Evolutionary conservation across 2,797 vertebrate species (phyloP), one percentile per base, ranked within the genome.

Genomic region (Gymnopithys bicolor): DNA sequence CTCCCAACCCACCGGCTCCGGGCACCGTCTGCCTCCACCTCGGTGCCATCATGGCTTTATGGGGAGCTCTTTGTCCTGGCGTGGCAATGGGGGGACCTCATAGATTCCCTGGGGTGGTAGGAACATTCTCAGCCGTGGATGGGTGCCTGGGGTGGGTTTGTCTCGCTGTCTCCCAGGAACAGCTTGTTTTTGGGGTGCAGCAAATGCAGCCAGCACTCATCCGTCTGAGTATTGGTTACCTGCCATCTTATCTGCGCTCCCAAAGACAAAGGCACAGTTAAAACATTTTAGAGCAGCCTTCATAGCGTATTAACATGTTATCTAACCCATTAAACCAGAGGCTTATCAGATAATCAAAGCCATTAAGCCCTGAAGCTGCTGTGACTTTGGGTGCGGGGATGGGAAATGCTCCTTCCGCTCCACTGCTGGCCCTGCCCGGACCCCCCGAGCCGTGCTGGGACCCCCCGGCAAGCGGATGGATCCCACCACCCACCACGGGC

Each of bases 311-410:
- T 98, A 97, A 93, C 97, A 89, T 96, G 91, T 97, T 98, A 98
- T 98, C 98, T 97, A 77, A 77, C 91, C 98, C 97, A 98, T 98
- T 98, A 98, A 97, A 97, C 94, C 46, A 49, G 95, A 84, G 33
- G 71, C 96, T 97, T 98, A 98, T 98, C 98, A 96, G 97, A 97
- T 97, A 90, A 97, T 97, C 97, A 32, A 81, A 96, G 97, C 97
- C 97, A 98, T 98, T 98, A 98, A 96, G 94, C 94, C 97, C 96
- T 94, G 91, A 92, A 96, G 95, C 96, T 83, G 96, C 96, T 94
- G 48, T 18, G 32, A 90, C 75, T 96, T 91, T 91, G 96, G 97
- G 96, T 95, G 94, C 51, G n/a, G 96, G 97, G 97, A 98, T 97
- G 95, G 96, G 85, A 96, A 96, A 62, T 66, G 55, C 73, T 95